Conservation (phyloP, 1,140 invertebrate genomes). For the Lepidotrigona ventralis region DNA sequence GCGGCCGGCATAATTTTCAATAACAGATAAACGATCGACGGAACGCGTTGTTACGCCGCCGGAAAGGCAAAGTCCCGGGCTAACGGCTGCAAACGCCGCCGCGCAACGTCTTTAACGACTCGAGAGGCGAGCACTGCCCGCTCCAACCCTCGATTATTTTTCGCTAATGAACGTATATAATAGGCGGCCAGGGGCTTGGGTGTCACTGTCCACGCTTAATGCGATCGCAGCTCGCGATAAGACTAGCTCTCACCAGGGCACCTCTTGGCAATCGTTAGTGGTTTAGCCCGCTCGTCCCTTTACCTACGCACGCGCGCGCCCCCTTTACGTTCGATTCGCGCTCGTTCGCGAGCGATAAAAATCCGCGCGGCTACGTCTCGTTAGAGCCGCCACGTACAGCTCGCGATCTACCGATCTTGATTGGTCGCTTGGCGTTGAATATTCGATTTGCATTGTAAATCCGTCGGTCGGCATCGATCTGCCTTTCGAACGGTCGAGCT, state of each 20-base stretch:
- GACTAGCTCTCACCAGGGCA: conserved; percentile 50
- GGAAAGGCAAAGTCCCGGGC: background rate
- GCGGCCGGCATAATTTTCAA: background rate
- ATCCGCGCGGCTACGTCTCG: conserved; percentile 43
- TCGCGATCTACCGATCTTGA: conserved; percentile 25
- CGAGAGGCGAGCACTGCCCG: conserved; percentile 49
- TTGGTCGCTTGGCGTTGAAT: background rate
- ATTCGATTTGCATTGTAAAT: conserved; percentile 47
- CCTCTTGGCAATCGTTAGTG: conserved; percentile 75
- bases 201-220: conserved; percentile 77
- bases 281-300: background rate
- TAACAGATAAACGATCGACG: conserved; percentile 5
- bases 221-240: conserved; percentile 78
- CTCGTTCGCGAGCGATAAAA: background rate
- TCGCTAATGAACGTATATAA: conserved; percentile 76
- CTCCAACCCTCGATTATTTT: conserved; percentile 75
- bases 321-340: conserved; percentile 32
- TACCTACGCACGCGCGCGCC: conserved; percentile 40
- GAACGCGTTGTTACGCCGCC: background rate
- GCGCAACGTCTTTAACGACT: conserved; percentile 65
- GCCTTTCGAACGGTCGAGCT: background rate
- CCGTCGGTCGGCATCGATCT: background rate
- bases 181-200: conserved; percentile 57
- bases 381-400: conserved; percentile 46
- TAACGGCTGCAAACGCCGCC: background rate